A percentile compares a stretch with the other conserved stretches of the same genome.
Conservation (phyloP, 2,797 vertebrate species). For the Muscicapa striata region DNA sequence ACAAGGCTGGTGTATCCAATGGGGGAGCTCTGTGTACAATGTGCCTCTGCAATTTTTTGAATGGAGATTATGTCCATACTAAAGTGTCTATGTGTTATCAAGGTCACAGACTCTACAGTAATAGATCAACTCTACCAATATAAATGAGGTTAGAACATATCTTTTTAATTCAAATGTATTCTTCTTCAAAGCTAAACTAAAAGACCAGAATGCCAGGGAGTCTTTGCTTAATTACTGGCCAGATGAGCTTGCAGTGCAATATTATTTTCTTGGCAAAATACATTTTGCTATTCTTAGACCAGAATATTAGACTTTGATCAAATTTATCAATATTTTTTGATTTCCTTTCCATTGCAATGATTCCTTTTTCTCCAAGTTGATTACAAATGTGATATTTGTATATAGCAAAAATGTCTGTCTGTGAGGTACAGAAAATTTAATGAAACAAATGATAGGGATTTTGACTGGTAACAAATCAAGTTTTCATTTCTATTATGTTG, state of each 20-base stretch:
- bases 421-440: not conserved
- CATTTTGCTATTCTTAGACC: not conserved
- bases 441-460: not conserved
- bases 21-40: not conserved
- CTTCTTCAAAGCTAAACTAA: not conserved
- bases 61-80: not conserved
- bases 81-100: not conserved
- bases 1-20: not conserved
- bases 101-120: not conserved
- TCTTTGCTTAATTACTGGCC: not conserved
- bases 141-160: not conserved
- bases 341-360: not conserved
- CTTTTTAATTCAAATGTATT: not conserved
- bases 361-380: not conserved
- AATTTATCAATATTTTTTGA: not conserved
- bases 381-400: not conserved
- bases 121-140: not conserved
- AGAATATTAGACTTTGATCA: not conserved
- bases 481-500: not conserved
- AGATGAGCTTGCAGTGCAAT: not conserved
- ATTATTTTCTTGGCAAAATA: not conserved
- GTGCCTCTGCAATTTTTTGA: not conserved
- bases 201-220: not conserved
- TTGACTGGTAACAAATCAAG: not conserved
- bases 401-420: not conserved